Conservation (phyloP, 2,888 invertebrate species). For the Melanostoma scalare region DNA sequence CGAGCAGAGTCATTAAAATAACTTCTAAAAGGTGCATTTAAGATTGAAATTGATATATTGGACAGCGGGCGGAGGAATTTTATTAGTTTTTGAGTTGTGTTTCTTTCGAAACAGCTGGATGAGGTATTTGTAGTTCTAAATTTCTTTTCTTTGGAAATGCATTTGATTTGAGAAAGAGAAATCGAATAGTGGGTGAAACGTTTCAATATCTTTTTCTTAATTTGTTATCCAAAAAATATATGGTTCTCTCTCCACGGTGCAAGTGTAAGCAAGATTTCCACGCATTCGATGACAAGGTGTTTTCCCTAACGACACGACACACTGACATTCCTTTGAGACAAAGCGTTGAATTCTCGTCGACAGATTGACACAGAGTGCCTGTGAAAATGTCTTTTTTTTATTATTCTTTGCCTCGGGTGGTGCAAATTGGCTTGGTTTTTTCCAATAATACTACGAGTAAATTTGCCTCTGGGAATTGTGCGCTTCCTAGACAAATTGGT, state of each 20-base stretch:
- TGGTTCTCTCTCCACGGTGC: too few species aligned
- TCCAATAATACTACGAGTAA: background rate
- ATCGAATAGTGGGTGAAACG: too few species aligned
- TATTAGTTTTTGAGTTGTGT: constrained; percentile 6
- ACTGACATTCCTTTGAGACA: constrained; percentile 36
- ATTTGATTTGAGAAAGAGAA: too few species aligned
- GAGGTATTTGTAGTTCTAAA: too few species aligned
- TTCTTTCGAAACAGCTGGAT: background rate
- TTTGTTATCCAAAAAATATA: too few species aligned
- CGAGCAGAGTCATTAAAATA: constrained; percentile 43
- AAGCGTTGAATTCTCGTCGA: constrained; percentile 32
- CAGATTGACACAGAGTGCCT: constrained; percentile 49
- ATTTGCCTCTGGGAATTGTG: constrained; percentile 39
- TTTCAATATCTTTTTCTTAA: too few species aligned
- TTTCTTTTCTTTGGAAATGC: too few species aligned
- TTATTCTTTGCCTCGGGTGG: constrained; percentile 14
- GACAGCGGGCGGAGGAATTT: constrained; percentile 6
- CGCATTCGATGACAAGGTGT: too few species aligned
- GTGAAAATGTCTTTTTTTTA: constrained; percentile 7
- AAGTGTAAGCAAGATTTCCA: too few species aligned
- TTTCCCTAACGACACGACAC: background rate
- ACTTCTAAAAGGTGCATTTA: constrained; percentile 54
- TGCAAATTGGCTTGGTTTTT: constrained; percentile 35
- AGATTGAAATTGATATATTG: constrained; percentile 41
- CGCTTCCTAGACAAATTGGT: constrained; percentile 29